Percentiles rank a stretch among this genome's conserved stretches.
Conservation (phyloP, 2,113 vertebrate genomes). For the Perognathus longimembris region DNA sequence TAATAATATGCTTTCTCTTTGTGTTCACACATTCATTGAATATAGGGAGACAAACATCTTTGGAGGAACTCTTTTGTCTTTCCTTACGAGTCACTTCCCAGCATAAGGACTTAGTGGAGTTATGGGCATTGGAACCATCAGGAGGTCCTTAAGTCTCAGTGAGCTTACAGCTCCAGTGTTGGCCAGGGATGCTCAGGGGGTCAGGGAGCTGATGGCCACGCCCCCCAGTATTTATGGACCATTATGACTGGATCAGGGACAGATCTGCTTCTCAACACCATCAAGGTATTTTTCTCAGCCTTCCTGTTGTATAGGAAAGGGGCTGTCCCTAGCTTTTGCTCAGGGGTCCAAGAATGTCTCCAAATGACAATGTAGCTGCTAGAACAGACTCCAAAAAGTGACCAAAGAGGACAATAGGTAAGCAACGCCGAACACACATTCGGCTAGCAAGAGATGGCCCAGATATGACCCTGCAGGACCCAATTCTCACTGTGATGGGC, state of each 20-base stretch:
- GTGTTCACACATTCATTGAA: not conserved
- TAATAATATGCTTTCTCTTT: accelerated
- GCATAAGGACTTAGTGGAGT: not conserved
- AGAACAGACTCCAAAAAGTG: not conserved
- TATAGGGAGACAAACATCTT: not conserved
- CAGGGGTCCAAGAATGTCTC: not conserved
- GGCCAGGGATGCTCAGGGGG: not conserved
- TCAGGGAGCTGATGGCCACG: not conserved
- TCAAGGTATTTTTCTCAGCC: not conserved
- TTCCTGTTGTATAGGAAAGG: not conserved
- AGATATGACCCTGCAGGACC: accelerated
- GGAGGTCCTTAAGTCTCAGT: not conserved
- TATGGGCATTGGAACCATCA: not conserved
- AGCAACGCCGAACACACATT: not conserved
- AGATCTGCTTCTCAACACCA: not conserved
- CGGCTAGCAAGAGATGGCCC: too few species aligned
- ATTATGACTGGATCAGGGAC: not conserved
- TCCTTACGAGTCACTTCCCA: not conserved
- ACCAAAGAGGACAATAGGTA: not conserved
- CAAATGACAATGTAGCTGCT: not conserved
- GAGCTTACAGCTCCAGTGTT: not conserved
- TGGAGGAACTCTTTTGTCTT: not conserved
- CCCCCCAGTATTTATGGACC: not conserved
- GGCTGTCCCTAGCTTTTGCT: not conserved
- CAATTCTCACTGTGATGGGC: not conserved